Base-by-base conservation (phyloP, 2,888 invertebrate species). In the Tipula unca region DNA sequence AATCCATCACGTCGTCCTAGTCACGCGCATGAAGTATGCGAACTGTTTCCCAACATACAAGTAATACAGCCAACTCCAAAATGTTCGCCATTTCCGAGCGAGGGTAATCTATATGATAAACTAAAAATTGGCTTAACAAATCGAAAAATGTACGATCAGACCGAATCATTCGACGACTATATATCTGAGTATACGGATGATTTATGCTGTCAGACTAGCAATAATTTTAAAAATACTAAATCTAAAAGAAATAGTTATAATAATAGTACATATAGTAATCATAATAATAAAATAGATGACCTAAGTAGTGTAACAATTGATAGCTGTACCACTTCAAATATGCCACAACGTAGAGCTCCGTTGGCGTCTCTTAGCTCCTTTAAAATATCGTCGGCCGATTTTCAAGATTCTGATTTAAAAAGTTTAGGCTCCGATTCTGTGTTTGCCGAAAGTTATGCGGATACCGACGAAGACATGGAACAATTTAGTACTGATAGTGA, bases 401-500 rank as follows among this genome's bases (percentile, higher is more conserved):
- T 92, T 87, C 93, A 93, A 85, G 95, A 96, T 89, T 94, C 94
- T 88, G 96, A 95, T 88, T 91, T 94, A 87, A 93, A 93, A 87
- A 94, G 95, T 17, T 92, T 94, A 86, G 94, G 94, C 83, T 94
- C 95, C 85, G 96, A 96, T 90, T 96, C 96, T 25, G 96, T 96
- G 86, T 96, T 96, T 90, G 92, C 94, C 86, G 95, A 95, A 89
- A 94, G 94, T 86, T 91, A 91, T 42, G 92, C 92, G 87, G 96
- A 96, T 88, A 96, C 96, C 17, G 96, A 96, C 89, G 96, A 96
- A 89, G 96, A 96, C 89, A 94, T 96, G 88, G 96, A 95, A 88
- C 95, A 95, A 88, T 95, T 96, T 89, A 96, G 96, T 86, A 96
- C 96, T 54, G 96, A 96, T 89, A 96, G 95, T 88, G 96, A 95